Evolutionary conservation across 2,888 invertebrate genomes (phyloP).

Genomic region (Drosophila kuntzei): DNA sequence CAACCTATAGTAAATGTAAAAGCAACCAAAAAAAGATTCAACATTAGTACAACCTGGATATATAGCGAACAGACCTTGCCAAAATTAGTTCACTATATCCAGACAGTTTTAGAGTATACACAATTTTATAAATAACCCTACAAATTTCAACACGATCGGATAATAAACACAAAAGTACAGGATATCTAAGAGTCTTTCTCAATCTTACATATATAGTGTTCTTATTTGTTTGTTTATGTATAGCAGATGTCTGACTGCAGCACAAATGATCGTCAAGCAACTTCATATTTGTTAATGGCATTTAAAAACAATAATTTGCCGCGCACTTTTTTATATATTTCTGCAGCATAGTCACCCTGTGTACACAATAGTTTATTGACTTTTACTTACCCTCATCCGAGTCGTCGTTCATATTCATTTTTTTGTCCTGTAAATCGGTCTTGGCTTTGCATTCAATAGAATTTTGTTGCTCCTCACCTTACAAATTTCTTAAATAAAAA

Average conservation of each 20-base stretch:
- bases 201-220: constrained; percentile 4
- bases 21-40: no score
- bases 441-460: constrained; percentile 13
- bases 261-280: neutral
- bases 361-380: constrained; percentile 40
- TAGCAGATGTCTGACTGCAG: neutral
- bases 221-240: constrained; percentile 25
- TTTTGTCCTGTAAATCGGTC: constrained; percentile 4
- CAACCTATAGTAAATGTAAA: no score
- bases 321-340: constrained; percentile 4
- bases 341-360: constrained; percentile 43
- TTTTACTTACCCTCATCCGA: constrained; percentile 58
- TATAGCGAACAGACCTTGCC: no score
- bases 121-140: no score
- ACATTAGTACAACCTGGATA: no score
- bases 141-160: no score
- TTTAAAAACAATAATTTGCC: constrained; percentile 27
- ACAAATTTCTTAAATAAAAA: constrained; percentile 13
- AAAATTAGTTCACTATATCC: no score
- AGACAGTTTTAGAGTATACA: no score
- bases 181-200: neutral
- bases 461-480: constrained; percentile 2
- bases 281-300: neutral
- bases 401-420: constrained; percentile 44
- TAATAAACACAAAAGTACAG: neutral